Evolutionary conservation across 2,113 vertebrate genomes (phyloP), one percentile per base, ranked within the genome.

Genomic region (Andinoacara biseriatus): DNA sequence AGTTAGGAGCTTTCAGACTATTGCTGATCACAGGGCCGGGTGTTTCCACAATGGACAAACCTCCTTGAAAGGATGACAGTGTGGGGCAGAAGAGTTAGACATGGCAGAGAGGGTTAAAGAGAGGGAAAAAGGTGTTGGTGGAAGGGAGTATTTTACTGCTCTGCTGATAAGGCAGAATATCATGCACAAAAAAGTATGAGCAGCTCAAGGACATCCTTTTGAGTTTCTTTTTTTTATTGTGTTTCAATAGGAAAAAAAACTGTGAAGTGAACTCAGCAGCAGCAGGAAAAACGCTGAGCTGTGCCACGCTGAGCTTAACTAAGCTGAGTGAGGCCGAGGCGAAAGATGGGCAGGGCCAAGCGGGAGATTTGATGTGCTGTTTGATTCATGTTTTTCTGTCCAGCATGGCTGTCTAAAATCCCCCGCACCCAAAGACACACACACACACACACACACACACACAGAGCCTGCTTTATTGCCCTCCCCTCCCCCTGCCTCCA

Each of bases 191-290:
- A 84, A 78, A 74, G 87, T 85, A 82, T 86, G 92, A 92, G 88
- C 90, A 87, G 90, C 92, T 94, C 89, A 93, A 95, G 93, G 93
- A 91, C 94, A 86, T 86, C 88, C 85, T 90, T 90, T 90, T 87
- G 67, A 92, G 77, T 81, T 91, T 62, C 65, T 78, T 62, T 83
- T 83, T 75, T 87, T 87, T 86, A 87, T 86, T 83, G 63, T 79
- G 84, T 80, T 81, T 81, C 26, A 79, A 82, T 85, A 83, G 69
- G 82, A 31, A 40, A 86, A 78, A 78, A 81, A 54, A 72, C 83
- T 86, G 80, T 81, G 77, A 89, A 91, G 86, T 94, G 74, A 90
- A 90, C 81, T 93, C 87, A 87, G 92, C 87, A 86, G 89, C 59
- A 69, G 89, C 63, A 69, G 88, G 76, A 84, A 35, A 93, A 92